These are phyloP conservation scores for Apamea epomidion DNA, from an alignment of 2,888 invertebrate genomes.

Conservation along the genomic window DNA sequence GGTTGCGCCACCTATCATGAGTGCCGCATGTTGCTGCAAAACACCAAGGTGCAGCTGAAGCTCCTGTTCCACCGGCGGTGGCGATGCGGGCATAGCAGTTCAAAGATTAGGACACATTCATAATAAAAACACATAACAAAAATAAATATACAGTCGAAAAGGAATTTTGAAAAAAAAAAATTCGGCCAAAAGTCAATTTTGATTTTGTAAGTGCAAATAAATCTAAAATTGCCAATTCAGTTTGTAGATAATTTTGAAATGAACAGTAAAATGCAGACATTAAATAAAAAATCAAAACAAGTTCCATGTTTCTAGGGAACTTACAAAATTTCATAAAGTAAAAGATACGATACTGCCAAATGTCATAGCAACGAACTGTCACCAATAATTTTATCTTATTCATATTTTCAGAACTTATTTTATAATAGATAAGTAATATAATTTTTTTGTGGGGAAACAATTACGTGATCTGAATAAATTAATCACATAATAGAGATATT, in stretches of 20 bases:
- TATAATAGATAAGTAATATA: not conserved
- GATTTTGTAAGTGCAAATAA: conserved; percentile 58
- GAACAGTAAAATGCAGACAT: conserved; percentile 49
- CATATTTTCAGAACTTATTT: not conserved
- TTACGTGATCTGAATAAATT: not conserved
- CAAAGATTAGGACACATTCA: conserved; percentile 85
- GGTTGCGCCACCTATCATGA: conserved; percentile 97
- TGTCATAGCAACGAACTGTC: not conserved
- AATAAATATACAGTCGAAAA: conserved; percentile 72
- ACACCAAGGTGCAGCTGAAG: conserved; percentile 98
- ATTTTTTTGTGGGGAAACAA: not conserved
- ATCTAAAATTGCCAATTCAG: conserved; percentile 42
- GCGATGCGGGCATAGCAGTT: conserved; percentile 88
- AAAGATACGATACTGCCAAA: conserved; percentile 10
- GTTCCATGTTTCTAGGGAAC: conserved; percentile 20
- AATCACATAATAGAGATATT: not conserved
- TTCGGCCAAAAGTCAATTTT: conserved; percentile 77
- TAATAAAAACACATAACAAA: conserved; percentile 74
- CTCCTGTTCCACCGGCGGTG: conserved; percentile 91
- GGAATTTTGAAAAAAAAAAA: conserved; percentile 79
- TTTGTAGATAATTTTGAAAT: conserved; percentile 58
- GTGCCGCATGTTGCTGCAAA: conserved; percentile 98
- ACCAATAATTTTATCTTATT: not conserved
- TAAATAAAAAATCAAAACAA: conserved; percentile 27
- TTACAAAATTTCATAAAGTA: not conserved